Evolutionary conservation across 2,797 vertebrate genomes (phyloP).

Genomic region (Zenarchopterus dispar): DNA sequence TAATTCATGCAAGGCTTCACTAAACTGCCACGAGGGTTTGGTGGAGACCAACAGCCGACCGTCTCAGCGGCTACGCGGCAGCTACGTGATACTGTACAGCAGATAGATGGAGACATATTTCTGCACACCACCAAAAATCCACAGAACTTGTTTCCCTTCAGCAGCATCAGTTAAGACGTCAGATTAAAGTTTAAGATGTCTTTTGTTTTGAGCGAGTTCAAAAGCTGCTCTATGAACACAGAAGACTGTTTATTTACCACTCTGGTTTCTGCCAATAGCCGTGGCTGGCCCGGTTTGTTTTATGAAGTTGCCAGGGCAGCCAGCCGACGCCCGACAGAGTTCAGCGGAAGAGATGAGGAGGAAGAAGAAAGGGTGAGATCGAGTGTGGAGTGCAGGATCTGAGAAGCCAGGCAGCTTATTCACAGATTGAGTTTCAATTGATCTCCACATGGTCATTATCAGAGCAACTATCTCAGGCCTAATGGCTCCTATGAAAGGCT

Average conservation of each 20-base stretch:
- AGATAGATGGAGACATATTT: constrained; percentile 8
- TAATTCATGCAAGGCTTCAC: constrained; percentile 49
- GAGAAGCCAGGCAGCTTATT: constrained; percentile 45
- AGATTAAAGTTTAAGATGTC: constrained; percentile 31
- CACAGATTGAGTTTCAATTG: constrained; percentile 72
- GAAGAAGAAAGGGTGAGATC: constrained; percentile 32
- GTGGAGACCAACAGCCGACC: constrained; percentile 38
- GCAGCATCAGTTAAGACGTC: constrained; percentile 6
- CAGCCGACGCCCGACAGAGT: constrained; percentile 36
- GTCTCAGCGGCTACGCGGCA: constrained; percentile 23
- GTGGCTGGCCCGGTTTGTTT: constrained; percentile 31
- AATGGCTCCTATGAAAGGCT: constrained; percentile 65
- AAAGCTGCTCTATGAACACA: constrained; percentile 7
- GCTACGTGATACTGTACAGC: constrained; percentile 8
- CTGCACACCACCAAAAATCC: constrained; percentile 3
- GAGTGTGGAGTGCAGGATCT: constrained; percentile 10
- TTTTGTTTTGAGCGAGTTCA: constrained; percentile 17
- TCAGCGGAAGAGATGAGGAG: constrained; percentile 9
- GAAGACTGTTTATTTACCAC: constrained; percentile 47
- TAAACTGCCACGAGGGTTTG: constrained; percentile 29
- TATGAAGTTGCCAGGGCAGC: constrained; percentile 60
- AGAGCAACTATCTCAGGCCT: constrained; percentile 46
- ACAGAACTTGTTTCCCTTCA: constrained; percentile 22
- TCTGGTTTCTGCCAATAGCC: constrained; percentile 27
- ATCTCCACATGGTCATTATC: constrained; percentile 61